These are phyloP conservation scores for Stenodera caucasica DNA, from an alignment of 2,888 invertebrate genomes.

Conservation along the genomic window DNA sequence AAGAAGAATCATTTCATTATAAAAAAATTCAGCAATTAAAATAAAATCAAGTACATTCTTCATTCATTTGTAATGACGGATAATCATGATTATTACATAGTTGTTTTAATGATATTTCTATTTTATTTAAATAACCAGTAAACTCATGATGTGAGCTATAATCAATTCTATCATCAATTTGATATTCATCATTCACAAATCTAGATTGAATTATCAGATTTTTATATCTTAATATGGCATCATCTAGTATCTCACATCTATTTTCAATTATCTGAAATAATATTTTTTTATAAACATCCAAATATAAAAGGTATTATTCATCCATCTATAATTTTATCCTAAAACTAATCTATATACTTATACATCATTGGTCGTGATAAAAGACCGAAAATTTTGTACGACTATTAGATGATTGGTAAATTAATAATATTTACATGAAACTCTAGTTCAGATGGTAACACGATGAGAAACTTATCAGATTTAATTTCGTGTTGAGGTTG, in stretches of 20 bases:
- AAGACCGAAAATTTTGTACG: too few species aligned
- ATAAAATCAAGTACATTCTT: conserved; percentile 66
- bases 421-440: too few species aligned
- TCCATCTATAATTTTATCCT: too few species aligned
- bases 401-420: too few species aligned
- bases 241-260: conserved; percentile 61
- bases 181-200: conserved; percentile 24
- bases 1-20: conserved; percentile 39
- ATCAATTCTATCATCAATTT: conserved; percentile 13
- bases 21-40: conserved; percentile 8
- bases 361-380: too few species aligned
- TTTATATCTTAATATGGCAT: conserved; percentile 61
- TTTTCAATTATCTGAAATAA: conserved; percentile 52
- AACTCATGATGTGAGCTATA: conserved; percentile 32
- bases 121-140: conserved; percentile 54
- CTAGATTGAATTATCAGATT: conserved; percentile 50
- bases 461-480: neutral
- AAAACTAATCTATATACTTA: too few species aligned
- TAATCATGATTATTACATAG: conserved; percentile 63
- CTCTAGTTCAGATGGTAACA: too few species aligned
- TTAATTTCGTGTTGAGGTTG: conserved; percentile 54
- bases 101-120: conserved; percentile 61
- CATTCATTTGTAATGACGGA: conserved; percentile 73
- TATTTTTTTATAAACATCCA: too few species aligned
- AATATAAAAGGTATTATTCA: too few species aligned